Base-by-base conservation (phyloP, 2,113 vertebrate genomes). In the Brachypteracias leptosomus region DNA sequence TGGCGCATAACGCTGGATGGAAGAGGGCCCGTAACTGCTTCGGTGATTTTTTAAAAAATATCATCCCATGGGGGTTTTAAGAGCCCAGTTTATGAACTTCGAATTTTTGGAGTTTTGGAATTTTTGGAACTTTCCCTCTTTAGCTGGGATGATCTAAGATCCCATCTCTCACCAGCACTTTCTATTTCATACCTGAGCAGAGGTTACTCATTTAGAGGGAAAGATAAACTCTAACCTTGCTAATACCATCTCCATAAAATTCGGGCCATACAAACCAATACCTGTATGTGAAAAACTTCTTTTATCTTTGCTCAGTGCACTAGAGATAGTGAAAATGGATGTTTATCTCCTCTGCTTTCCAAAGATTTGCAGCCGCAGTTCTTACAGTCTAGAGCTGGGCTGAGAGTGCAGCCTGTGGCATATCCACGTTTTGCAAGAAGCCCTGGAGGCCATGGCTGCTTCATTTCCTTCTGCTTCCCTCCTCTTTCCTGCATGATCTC, bases 151-250 rank as follows among this genome's bases (percentile, higher is more conserved):
- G 31, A 21, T n/a, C 26, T 14, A 6, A 44, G 40, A 36, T 44
- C 36, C 8, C 2, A 1, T 38, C 9, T 28, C 11, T 46, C 38
- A 8, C 13, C 20, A 33, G 44, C 73, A 90, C 93, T 96, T 95
- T 96, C 91, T 68, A 2, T 95, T 95, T 95, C 70, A 7, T 88
- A 25, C 40, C 58, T 20, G 38, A 62, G 61, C 62, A 54, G 55
- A 88, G 47, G 82, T 46, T 35, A 17, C 47, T 75, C 76, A 42
- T 3, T 21, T 62, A 58, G 42, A 75, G 42, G 21, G 35, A 16
- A 38, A 83, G 91, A 96, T 96, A 90, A 96, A 82, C 94, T 85
- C 72, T 95, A 75, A 94, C 80, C 87, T n/a, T 83, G 57, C 19
- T 74, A 74, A 89, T 87, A 46, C 61, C 54, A 3, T 6, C 72